These are phyloP conservation scores for Flexamia atlantica DNA, from an alignment of 2,888 invertebrate genomes.

Conservation along the genomic window DNA sequence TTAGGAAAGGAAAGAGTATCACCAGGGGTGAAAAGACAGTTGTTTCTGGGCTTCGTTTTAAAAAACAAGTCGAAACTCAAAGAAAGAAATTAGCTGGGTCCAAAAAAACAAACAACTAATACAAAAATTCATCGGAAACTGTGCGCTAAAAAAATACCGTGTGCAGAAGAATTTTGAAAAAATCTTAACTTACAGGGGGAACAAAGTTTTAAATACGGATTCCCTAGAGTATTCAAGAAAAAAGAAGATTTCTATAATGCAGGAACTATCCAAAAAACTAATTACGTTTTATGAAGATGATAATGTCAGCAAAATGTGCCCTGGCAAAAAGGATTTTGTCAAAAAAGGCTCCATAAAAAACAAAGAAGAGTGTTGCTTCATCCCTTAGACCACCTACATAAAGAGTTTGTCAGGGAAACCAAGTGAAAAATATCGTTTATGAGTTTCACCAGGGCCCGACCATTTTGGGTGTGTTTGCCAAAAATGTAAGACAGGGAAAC, in stretches of 20 bases:
- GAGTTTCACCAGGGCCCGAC: background rate
- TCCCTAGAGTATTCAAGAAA: slow-evolving; percentile 7
- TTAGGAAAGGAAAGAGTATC: background rate
- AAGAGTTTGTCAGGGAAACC: background rate
- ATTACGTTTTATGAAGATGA: background rate
- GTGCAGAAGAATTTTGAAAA: background rate
- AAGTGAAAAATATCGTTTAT: background rate
- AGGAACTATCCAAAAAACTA: background rate
- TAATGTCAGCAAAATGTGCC: slow-evolving; percentile 17
- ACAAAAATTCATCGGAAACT: background rate
- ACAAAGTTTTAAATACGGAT: background rate
- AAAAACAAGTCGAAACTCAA: background rate
- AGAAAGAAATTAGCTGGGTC: background rate
- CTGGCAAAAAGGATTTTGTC: slow-evolving; percentile 5
- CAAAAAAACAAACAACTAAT: background rate
- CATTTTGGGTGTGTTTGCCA: slow-evolving; percentile 5
- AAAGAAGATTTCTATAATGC: background rate
- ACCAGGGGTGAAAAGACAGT: background rate
- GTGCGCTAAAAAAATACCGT: slow-evolving; percentile 1
- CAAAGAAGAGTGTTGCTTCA: background rate
- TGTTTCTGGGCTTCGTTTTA: background rate
- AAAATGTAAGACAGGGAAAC: background rate
- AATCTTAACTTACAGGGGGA: background rate
- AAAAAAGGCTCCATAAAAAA: background rate
- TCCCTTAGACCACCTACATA: background rate